Conservation (phyloP, 2,113 vertebrate species). For the Neogobius melanostomus region DNA sequence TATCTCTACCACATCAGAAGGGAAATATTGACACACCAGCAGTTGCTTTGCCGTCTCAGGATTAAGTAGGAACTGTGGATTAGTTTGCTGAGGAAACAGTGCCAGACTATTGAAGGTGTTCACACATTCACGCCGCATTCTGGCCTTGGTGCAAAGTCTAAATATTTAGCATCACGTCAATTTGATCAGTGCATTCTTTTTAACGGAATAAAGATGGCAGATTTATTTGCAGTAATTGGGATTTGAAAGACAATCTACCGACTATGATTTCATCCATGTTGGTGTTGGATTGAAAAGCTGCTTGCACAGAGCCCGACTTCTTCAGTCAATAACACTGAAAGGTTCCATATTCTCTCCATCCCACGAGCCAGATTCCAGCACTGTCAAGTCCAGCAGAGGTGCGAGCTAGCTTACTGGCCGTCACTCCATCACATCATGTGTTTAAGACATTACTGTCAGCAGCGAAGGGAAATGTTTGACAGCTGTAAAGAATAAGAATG, state of each 20-base stretch:
- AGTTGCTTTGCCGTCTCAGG: slow-evolving; percentile 36
- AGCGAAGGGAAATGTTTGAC: slow-evolving; percentile 26
- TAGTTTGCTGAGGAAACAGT: slow-evolving; percentile 30
- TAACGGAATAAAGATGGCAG: slow-evolving; percentile 31
- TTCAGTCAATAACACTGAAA: slow-evolving; percentile 47
- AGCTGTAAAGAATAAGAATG: slow-evolving; percentile 10
- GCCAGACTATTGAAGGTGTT: slow-evolving; percentile 9
- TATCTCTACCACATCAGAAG: slow-evolving; percentile 21
- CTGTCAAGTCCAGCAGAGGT: slow-evolving; percentile 52
- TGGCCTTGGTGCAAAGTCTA: slow-evolving; percentile 40
- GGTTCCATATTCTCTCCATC: slow-evolving; percentile 15
- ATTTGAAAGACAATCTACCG: slow-evolving; percentile 37
- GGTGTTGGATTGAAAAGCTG: slow-evolving; percentile 53
- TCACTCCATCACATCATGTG: slow-evolving; percentile 45
- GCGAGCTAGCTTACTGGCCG: slow-evolving; percentile 47
- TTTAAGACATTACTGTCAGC: slow-evolving; percentile 57
- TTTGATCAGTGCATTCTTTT: slow-evolving; percentile 16
- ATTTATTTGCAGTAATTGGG: slow-evolving; percentile 21
- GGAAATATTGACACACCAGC: slow-evolving; percentile 16
- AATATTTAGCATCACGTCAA: slow-evolving; percentile 26
- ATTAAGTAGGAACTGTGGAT: slow-evolving; percentile 35
- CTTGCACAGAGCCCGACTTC: slow-evolving; percentile 20
- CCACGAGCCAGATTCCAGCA: slow-evolving; percentile 40
- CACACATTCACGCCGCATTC: slow-evolving; percentile 19
- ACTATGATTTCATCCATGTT: slow-evolving; percentile 41